These are phyloP conservation scores for Allophyes oxyacanthae DNA, from an alignment of 2,888 invertebrate genomes.

Conservation along the genomic window DNA sequence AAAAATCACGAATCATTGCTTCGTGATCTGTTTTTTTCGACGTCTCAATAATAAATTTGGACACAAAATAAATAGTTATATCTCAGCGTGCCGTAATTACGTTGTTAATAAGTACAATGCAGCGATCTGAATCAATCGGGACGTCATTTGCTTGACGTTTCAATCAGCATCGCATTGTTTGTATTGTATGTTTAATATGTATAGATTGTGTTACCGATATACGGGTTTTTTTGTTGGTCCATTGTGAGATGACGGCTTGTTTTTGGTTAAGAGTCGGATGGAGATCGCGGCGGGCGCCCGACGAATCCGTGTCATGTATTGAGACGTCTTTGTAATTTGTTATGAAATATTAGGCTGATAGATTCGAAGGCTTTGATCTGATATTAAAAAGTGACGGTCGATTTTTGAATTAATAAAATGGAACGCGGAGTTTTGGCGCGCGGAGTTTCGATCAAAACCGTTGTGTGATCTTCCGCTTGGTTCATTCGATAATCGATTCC, in stretches of 20 bases:
- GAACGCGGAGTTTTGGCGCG: conserved; percentile 46
- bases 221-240: conserved; percentile 77
- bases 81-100: conserved; percentile 86
- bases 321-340: conserved; percentile 79
- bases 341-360: conserved; percentile 76
- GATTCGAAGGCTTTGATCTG: conserved; percentile 51
- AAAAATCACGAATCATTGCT: conserved; percentile 82
- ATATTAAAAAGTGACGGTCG: conserved; percentile 45
- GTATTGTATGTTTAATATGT: conserved; percentile 87
- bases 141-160: conserved; percentile 87
- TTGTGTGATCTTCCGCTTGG: conserved; percentile 8
- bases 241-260: conserved; percentile 75
- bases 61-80: conserved; percentile 86
- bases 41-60: conserved; percentile 83
- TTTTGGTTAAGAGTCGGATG: conserved; percentile 67
- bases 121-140: conserved; percentile 82
- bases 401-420: conserved; percentile 48
- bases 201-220: conserved; percentile 89
- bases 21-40: conserved; percentile 78
- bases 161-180: conserved; percentile 88
- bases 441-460: background rate
- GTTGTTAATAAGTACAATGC: conserved; percentile 86
- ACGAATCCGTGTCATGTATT: conserved; percentile 69
- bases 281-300: conserved; percentile 64
- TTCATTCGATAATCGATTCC: background rate